A percentile compares a stretch with the other conserved stretches of the same genome.
phyloP scores from a whole-genome alignment of 1,140 invertebrate species.

The Drosophila albomicans region DNA sequence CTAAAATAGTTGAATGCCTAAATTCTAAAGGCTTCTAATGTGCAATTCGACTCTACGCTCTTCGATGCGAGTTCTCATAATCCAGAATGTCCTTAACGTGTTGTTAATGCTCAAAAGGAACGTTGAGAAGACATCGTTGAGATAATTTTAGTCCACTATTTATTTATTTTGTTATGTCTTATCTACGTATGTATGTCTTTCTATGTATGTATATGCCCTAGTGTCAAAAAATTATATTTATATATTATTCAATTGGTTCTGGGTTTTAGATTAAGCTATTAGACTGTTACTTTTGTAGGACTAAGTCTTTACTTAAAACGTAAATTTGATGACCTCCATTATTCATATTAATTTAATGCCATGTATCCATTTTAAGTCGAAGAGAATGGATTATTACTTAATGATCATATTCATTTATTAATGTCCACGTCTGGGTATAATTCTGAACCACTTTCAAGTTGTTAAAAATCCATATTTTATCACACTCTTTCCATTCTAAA shows the following conservation, averaged over 20 bases:
- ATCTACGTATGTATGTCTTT: neutral
- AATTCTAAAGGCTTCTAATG: constrained; percentile 34
- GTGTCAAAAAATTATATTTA: constrained; percentile 39
- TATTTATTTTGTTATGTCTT: constrained; percentile 12
- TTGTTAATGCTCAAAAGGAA: neutral
- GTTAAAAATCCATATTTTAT: no score
- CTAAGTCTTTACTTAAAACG: constrained; percentile 40
- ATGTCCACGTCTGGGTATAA: neutral
- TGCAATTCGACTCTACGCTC: constrained; percentile 6
- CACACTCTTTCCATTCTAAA: neutral
- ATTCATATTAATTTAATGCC: neutral
- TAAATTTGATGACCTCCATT: constrained; percentile 46
- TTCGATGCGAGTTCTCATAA: neutral
- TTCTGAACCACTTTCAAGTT: no score
- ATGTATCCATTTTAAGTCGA: constrained; percentile 1
- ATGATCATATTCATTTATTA: neutral
- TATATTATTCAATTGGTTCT: constrained; percentile 28
- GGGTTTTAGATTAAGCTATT: constrained; percentile 41
- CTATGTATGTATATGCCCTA: neutral
- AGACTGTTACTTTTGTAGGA: constrained; percentile 17
- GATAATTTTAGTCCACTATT: neutral
- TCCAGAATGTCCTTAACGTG: neutral
- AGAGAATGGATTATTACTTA: neutral
- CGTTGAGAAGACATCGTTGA: neutral
- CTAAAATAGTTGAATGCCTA: constrained; percentile 11